These are phyloP conservation scores for Xenopus tropicalis DNA, from an alignment of 2,113 vertebrate genomes.

Conservation along the genomic window UCB_Xtro_10.0 CM004449.2:101882501-101883000, in stretches of 20 bases:
- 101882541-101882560: too few species aligned
- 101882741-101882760: constrained; percentile 20
- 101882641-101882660: neutral
- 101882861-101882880: constrained; percentile 14
- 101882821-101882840: constrained; percentile 36
- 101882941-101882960: constrained; percentile 24
- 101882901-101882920: constrained; percentile 14
- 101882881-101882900: constrained; percentile 18
- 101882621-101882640: neutral
- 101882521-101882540: too few species aligned
- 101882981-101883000: constrained; percentile 37
- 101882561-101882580: too few species aligned
- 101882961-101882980: constrained; percentile 26
- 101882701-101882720: constrained; percentile 9
- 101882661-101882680: neutral
- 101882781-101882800: constrained; percentile 20
- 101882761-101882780: constrained; percentile 34
- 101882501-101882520: too few species aligned
- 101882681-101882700: constrained; percentile 4
- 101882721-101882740: neutral
- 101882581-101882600: neutral
- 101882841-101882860: constrained; percentile 25
- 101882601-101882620: neutral
- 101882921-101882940: constrained; percentile 33
- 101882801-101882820: constrained; percentile 25